These are phyloP conservation scores for Electrophaes corylata DNA, from an alignment of 2,888 invertebrate genomes.

Conservation along the genomic window DNA sequence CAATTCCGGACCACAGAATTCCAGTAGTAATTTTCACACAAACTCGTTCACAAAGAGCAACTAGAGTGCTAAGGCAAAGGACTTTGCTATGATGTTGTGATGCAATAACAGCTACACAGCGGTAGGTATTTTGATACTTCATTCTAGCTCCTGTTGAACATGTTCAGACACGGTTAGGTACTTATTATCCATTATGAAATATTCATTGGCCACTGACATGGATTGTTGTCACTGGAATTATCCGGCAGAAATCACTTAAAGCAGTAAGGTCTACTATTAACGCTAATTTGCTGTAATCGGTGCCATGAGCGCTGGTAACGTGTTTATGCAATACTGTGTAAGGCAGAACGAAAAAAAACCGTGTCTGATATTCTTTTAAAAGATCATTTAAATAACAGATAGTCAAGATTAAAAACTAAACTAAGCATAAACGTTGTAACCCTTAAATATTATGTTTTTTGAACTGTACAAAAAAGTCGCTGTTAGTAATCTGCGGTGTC, in stretches of 20 bases:
- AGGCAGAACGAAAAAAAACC: slow-evolving; percentile 2
- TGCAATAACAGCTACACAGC: slow-evolving; percentile 1
- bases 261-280: slow-evolving; percentile 59
- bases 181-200: slow-evolving; percentile 72
- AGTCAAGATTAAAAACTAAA: no score
- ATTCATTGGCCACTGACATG: slow-evolving; percentile 73
- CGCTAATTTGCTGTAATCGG: slow-evolving; percentile 81
- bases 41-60: no score
- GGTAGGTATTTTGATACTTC: slow-evolving; percentile 28
- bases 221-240: slow-evolving; percentile 77
- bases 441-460: no score
- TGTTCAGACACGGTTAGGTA: slow-evolving; percentile 48
- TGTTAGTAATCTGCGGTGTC: not conserved
- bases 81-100: not conserved
- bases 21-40: no score
- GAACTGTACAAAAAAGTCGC: not conserved
- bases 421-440: no score
- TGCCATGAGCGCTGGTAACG: slow-evolving; percentile 58
- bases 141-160: slow-evolving; percentile 27
- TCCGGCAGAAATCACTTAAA: slow-evolving; percentile 71
- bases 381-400: not conserved
- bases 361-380: not conserved
- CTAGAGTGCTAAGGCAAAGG: no score
- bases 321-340: slow-evolving; percentile 41
- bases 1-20: no score